phyloP scores from a whole-genome alignment of 2,113 vertebrate genomes.

The Otis tarda region DNA sequence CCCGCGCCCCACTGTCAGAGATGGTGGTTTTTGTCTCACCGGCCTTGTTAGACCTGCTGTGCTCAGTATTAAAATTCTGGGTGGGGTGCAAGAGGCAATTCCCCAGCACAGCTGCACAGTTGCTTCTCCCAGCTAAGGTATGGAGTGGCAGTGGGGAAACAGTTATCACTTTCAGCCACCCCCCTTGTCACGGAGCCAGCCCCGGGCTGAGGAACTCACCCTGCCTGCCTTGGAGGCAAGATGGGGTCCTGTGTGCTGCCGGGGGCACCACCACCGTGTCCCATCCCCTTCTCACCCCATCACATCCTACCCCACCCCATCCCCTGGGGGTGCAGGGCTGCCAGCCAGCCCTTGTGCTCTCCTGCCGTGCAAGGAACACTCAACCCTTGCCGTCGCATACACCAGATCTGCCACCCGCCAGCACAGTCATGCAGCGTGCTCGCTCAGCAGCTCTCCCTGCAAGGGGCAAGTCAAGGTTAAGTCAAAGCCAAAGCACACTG shows the following conservation, averaged over 20 bases:
- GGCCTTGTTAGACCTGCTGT: not conserved
- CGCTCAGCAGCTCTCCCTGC: not conserved
- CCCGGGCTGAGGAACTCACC: not conserved
- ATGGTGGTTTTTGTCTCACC: not conserved
- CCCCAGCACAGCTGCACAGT: not conserved
- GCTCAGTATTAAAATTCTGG: not conserved
- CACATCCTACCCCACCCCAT: too few species aligned
- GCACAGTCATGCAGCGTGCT: rapidly evolving
- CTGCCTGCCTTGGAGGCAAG: rapidly evolving
- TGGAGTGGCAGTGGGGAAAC: not conserved
- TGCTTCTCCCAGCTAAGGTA: not conserved
- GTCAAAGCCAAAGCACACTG: not conserved
- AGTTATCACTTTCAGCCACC: not conserved
- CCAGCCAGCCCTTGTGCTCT: not conserved
- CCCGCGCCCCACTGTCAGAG: not conserved
- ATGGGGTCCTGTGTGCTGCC: rapidly evolving
- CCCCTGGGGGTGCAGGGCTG: not conserved
- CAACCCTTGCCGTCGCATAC: not conserved
- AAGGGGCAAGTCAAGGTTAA: not conserved
- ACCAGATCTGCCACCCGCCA: not conserved
- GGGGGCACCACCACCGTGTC: not conserved
- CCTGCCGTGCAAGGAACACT: not conserved
- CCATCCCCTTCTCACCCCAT: too few species aligned
- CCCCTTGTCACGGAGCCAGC: rapidly evolving
- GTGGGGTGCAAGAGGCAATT: not conserved